Conservation (phyloP, 2,113 vertebrate genomes). For the Rana temporaria region DNA sequence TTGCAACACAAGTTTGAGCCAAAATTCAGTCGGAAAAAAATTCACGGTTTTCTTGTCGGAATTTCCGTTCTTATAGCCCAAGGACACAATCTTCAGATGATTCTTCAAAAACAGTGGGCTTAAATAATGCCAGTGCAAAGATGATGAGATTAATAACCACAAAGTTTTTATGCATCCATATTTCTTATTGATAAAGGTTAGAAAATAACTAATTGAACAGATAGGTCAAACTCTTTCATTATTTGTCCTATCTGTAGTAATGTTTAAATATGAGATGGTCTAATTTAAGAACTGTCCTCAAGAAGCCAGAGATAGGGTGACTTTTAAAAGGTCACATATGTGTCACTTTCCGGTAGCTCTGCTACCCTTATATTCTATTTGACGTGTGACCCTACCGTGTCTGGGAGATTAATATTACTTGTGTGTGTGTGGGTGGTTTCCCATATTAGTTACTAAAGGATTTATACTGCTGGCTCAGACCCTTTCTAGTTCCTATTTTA, state of each 20-base stretch:
- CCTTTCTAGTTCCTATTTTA: conserved; percentile 28
- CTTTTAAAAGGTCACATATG: conserved; percentile 45
- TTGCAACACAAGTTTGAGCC: too few species aligned
- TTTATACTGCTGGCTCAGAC: background rate
- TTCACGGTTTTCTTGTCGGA: too few species aligned
- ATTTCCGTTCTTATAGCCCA: too few species aligned
- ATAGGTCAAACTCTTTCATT: background rate
- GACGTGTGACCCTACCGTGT: conserved; percentile 23
- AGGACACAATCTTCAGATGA: too few species aligned
- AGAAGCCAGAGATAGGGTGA: conserved; percentile 37
- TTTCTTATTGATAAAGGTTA: too few species aligned
- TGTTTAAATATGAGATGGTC: conserved; percentile 12
- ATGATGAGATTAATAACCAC: too few species aligned
- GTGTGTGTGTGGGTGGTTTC: conserved; percentile 20
- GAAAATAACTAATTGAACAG: too few species aligned
- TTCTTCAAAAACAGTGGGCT: too few species aligned
- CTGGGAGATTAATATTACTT: conserved; percentile 39
- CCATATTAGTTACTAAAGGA: conserved; percentile 22
- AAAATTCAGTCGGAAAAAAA: too few species aligned
- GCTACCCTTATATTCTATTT: conserved; percentile 34
- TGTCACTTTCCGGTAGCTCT: conserved; percentile 33
- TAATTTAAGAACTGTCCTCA: conserved; percentile 28
- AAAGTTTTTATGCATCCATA: too few species aligned
- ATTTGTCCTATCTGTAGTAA: background rate
- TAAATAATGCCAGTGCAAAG: too few species aligned